Percentiles rank a stretch among this genome's conserved stretches.
phyloP scores from a whole-genome alignment of 2,113 vertebrate genomes.

The Pionites leucogaster region DNA sequence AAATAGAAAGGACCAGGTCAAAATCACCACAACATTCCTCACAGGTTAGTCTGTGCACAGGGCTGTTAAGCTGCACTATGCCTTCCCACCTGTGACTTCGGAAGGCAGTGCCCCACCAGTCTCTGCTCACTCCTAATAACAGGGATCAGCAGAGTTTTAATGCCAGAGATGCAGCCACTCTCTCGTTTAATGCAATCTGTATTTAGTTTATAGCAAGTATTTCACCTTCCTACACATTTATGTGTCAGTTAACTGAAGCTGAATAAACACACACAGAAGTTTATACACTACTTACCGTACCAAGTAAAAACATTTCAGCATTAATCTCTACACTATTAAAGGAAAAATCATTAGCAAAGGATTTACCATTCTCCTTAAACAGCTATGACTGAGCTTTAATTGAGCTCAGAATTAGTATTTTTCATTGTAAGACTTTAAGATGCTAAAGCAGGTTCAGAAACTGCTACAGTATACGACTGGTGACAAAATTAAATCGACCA shows the following conservation, averaged over 20 bases:
- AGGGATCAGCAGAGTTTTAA: neutral
- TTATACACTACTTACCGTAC: slow-evolving; percentile 42
- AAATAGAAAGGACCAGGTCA: slow-evolving; percentile 62
- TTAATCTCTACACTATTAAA: neutral
- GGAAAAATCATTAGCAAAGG: neutral
- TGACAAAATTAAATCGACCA: neutral
- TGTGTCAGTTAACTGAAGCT: neutral
- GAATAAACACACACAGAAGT: neutral
- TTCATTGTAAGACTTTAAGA: neutral
- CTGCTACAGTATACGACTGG: neutral
- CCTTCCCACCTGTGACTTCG: neutral
- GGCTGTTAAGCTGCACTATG: neutral
- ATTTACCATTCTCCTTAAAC: neutral
- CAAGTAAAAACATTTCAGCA: neutral
- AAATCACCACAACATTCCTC: neutral
- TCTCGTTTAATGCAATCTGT: neutral
- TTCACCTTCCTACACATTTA: neutral
- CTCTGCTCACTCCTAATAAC: neutral
- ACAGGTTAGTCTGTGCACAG: neutral
- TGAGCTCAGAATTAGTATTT: neutral
- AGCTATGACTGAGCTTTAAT: neutral
- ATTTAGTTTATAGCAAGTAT: neutral
- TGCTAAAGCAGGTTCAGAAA: neutral
- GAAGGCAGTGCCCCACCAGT: neutral
- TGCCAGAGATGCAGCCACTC: neutral